A percentile compares a stretch with the other conserved stretches of the same genome.
Conservation (phyloP, 2,888 invertebrate genomes). For the Lutraria lutraria region DNA sequence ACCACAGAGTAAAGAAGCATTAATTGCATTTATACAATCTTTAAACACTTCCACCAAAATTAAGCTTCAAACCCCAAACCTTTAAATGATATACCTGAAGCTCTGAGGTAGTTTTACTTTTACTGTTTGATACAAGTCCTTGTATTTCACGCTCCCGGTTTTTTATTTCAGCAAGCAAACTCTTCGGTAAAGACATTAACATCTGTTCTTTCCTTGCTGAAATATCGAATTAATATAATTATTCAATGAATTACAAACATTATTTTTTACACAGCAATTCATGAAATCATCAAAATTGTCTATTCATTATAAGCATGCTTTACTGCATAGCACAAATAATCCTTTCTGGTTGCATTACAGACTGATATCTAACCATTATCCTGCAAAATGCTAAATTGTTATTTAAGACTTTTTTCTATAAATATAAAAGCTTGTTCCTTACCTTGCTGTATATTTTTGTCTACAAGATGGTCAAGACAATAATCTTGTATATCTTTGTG, state of each 20-base stretch:
- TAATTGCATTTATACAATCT: too few relatives aligned
- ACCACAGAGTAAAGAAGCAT: too few relatives aligned
- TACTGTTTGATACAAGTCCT: constrained; percentile 5
- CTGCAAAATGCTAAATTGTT: too few relatives aligned
- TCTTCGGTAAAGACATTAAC: constrained; percentile 38
- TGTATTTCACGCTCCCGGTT: constrained; percentile 51
- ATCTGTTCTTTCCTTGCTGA: constrained; percentile 42
- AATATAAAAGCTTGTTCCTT: neutral
- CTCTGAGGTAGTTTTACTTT: constrained; percentile 44
- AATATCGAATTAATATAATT: neutral
- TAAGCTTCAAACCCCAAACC: neutral
- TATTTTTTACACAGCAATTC: too few relatives aligned
- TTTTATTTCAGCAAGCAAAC: constrained; percentile 49
- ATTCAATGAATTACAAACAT: too few relatives aligned
- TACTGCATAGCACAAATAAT: too few relatives aligned
- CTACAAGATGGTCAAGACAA: constrained; percentile 89
- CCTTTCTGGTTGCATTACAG: too few relatives aligned
- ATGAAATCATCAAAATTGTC: too few relatives aligned
- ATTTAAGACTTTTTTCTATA: too few relatives aligned
- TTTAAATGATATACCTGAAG: constrained; percentile 36
- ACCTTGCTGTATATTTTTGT: constrained; percentile 74
- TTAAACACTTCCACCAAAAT: too few relatives aligned
- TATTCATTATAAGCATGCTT: too few relatives aligned
- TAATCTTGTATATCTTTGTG: constrained; percentile 89
- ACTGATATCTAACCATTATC: too few relatives aligned